A percentile compares a stretch with the other conserved stretches of the same genome.
Conservation (phyloP, 2,797 vertebrate species). For the Hippopotamyrus pictus region DNA sequence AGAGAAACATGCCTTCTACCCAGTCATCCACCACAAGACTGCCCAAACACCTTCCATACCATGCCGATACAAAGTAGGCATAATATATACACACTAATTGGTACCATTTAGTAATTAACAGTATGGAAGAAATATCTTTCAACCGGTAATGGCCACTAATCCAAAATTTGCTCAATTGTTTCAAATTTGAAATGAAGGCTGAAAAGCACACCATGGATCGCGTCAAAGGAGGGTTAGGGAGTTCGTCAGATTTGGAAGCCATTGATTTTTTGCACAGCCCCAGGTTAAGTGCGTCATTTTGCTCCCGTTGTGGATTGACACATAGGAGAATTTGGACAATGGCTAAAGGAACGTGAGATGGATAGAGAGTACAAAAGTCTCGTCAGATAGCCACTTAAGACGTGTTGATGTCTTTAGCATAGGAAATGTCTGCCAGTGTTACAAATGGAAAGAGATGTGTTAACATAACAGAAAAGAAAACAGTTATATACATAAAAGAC, state of each 20-base stretch:
- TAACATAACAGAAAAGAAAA: slow-evolving; percentile 66
- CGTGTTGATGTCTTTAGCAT: slow-evolving; percentile 73
- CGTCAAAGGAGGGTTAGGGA: not conserved
- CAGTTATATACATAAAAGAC: slow-evolving; percentile 68
- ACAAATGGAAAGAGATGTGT: slow-evolving; percentile 78
- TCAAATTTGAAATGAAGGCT: not conserved
- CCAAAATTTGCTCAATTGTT: not conserved
- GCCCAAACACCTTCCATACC: not conserved
- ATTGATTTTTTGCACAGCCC: slow-evolving; percentile 73
- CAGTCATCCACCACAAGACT: not conserved
- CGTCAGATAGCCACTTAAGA: slow-evolving; percentile 77
- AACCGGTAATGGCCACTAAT: not conserved
- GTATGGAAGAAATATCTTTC: not conserved
- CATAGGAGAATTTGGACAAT: slow-evolving; percentile 77
- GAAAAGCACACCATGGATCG: not conserved
- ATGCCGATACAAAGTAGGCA: not conserved
- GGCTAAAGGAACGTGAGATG: slow-evolving; percentile 81
- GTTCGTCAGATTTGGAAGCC: slow-evolving; percentile 5
- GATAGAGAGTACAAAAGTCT: slow-evolving; percentile 74
- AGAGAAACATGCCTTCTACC: not conserved
- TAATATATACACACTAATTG: not conserved
- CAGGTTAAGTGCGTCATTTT: slow-evolving; percentile 77
- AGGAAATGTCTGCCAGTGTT: slow-evolving; percentile 70
- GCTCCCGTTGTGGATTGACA: slow-evolving; percentile 72
- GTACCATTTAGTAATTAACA: not conserved